phyloP scores from a whole-genome alignment of 1,140 invertebrate genomes.

The Druon quercuslanigerum region DNA sequence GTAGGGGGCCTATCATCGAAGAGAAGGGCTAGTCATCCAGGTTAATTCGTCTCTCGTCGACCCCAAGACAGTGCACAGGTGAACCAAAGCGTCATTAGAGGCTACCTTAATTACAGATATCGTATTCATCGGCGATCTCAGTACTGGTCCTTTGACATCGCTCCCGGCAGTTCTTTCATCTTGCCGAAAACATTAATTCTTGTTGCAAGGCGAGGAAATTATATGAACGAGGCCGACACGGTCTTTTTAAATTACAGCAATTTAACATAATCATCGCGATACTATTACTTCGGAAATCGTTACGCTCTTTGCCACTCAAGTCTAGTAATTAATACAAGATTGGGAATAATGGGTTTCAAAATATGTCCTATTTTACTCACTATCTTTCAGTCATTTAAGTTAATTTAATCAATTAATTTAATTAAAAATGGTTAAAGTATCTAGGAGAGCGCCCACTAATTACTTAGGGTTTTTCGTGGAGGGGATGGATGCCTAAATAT shows the following conservation, averaged over 20 bases:
- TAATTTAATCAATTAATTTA: no score
- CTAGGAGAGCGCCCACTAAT: no score
- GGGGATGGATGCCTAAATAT: no score
- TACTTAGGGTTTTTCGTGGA: no score
- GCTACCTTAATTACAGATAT: constrained; percentile 71
- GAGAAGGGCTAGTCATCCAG: constrained; percentile 66
- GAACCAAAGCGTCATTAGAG: constrained; percentile 65
- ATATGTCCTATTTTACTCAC: no score
- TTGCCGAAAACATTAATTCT: constrained; percentile 67
- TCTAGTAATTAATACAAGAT: constrained; percentile 24
- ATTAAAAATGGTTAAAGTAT: no score
- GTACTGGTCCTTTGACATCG: constrained; percentile 62
- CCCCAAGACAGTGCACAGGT: constrained; percentile 58
- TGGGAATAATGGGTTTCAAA: no score
- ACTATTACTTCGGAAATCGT: constrained; percentile 46
- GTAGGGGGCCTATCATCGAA: constrained; percentile 59
- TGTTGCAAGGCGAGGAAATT: constrained; percentile 48
- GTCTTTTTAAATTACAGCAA: constrained; percentile 53
- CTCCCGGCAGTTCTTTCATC: constrained; percentile 64
- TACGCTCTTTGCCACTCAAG: constrained; percentile 23
- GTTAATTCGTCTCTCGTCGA: constrained; percentile 65
- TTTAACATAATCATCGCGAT: constrained; percentile 43
- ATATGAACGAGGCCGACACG: constrained; percentile 46
- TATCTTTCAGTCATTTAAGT: no score
- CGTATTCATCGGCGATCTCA: constrained; percentile 61